phyloP scores from a whole-genome alignment of 2,113 vertebrate genomes.

The Phyllostomus discolor region DNA sequence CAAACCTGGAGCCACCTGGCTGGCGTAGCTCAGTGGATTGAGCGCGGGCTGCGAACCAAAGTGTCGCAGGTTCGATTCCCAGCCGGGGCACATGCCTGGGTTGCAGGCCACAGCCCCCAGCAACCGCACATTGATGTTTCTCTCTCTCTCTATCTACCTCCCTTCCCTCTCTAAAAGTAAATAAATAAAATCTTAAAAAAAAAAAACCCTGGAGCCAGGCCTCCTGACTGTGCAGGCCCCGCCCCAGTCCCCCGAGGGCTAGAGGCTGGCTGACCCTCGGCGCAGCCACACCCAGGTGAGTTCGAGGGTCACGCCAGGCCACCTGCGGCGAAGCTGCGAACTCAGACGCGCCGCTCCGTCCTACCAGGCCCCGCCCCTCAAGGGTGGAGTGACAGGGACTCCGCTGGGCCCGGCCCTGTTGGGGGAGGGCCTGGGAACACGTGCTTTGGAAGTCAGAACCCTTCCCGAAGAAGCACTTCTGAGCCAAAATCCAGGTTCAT shows the following conservation, averaged over 20 bases:
- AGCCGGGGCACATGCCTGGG: too few relatives aligned
- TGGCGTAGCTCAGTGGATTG: too few relatives aligned
- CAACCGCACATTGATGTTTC: too few relatives aligned
- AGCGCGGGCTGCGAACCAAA: too few relatives aligned
- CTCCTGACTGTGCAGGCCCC: background rate
- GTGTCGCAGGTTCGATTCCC: too few relatives aligned
- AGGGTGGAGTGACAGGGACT: background rate
- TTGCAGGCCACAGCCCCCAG: too few relatives aligned
- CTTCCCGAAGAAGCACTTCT: background rate
- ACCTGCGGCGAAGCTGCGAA: rapidly evolving
- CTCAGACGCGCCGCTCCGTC: background rate
- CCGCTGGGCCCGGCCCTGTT: background rate
- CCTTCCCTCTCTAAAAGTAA: too few relatives aligned
- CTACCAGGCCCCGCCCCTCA: rapidly evolving
- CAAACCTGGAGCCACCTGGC: background rate
- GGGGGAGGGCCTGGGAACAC: background rate
- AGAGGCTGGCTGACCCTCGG: background rate
- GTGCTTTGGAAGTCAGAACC: background rate
- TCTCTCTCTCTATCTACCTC: too few relatives aligned
- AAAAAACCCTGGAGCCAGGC: background rate
- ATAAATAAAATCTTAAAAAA: too few relatives aligned
- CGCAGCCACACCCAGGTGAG: background rate
- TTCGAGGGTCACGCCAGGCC: rapidly evolving
- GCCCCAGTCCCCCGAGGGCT: background rate
- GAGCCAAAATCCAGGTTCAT: background rate